A percentile compares a stretch with the other conserved stretches of the same genome.
These are phyloP conservation scores for Micrasema longulum DNA, from an alignment of 1,140 invertebrate species.

Conservation along the genomic window DNA sequence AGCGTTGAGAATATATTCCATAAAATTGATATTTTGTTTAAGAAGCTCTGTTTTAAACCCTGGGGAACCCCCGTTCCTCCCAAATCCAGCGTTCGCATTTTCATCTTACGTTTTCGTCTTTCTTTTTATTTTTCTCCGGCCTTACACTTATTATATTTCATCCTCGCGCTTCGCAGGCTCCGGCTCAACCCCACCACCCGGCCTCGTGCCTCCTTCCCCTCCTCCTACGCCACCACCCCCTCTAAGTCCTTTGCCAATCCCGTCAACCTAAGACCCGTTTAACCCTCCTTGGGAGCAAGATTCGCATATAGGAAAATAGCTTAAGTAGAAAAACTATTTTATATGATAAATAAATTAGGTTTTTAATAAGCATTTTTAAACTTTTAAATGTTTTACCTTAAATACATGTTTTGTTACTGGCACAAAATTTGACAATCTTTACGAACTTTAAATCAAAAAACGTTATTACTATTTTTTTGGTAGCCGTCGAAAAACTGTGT, in stretches of 20 bases:
- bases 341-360: no score
- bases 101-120: conserved; percentile 43
- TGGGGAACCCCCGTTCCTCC: conserved; percentile 20
- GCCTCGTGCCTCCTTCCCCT: background rate
- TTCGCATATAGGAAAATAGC: background rate
- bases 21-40: background rate
- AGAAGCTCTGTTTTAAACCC: background rate
- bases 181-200: background rate
- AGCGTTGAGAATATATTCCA: no score
- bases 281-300: conserved; percentile 23
- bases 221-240: background rate
- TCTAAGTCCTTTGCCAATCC: background rate
- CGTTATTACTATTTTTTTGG: no score
- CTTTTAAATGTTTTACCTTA: no score
- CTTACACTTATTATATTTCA: conserved; percentile 53
- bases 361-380: no score
- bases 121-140: conserved; percentile 45
- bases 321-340: background rate
- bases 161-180: conserved; percentile 43
- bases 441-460: no score
- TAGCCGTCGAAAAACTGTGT: no score
- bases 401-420: no score
- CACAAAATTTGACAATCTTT: no score
- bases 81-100: conserved; percentile 43
- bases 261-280: conserved; percentile 31